Percentiles rank a stretch among this genome's conserved stretches.
phyloP scores from a whole-genome alignment of 2,113 vertebrate species.

The Periophthalmodon schlosseri region DNA sequence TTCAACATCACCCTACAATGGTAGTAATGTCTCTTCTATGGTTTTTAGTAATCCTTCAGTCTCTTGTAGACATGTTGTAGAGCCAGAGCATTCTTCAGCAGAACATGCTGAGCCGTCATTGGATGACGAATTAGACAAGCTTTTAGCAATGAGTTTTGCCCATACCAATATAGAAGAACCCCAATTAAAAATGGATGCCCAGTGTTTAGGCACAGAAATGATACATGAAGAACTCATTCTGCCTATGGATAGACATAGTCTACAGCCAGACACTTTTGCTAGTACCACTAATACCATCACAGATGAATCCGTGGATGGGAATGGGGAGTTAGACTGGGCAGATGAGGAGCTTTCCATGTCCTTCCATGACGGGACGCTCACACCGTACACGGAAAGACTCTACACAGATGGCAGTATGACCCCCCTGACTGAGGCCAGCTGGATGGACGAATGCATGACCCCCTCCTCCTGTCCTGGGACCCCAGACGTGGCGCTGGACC shows the following conservation, averaged over 20 bases:
- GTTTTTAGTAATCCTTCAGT: conserved; percentile 32
- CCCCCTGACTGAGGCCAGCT: conserved; percentile 77
- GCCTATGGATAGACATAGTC: conserved; percentile 69
- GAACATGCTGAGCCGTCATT: conserved; percentile 64
- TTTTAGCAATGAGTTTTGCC: conserved; percentile 73
- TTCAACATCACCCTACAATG: conserved; percentile 30
- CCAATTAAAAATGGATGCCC: conserved; percentile 22
- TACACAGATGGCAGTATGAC: conserved; percentile 74
- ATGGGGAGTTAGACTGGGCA: conserved; percentile 76
- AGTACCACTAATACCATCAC: conserved; percentile 50
- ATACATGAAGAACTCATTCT: conserved; percentile 69
- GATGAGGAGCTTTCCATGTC: conserved; percentile 77
- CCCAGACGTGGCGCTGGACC: conserved; percentile 68
- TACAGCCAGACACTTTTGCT: conserved; percentile 78
- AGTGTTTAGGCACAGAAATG: conserved; percentile 36
- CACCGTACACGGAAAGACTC: conserved; percentile 73
- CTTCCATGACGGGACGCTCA: conserved; percentile 68
- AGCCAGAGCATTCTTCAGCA: conserved; percentile 32
- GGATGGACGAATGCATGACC: conserved; percentile 73
- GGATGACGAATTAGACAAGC: conserved; percentile 77
- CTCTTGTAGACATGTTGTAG: conserved; percentile 25
- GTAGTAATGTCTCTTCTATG: conserved; percentile 22
- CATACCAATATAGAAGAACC: conserved; percentile 43
- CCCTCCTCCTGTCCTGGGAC: conserved; percentile 65
- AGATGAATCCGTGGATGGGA: conserved; percentile 66